Evolutionary conservation across 2,797 vertebrate genomes (phyloP), one percentile per base, ranked within the genome.

Genomic region (Nyctibius grandis): DNA sequence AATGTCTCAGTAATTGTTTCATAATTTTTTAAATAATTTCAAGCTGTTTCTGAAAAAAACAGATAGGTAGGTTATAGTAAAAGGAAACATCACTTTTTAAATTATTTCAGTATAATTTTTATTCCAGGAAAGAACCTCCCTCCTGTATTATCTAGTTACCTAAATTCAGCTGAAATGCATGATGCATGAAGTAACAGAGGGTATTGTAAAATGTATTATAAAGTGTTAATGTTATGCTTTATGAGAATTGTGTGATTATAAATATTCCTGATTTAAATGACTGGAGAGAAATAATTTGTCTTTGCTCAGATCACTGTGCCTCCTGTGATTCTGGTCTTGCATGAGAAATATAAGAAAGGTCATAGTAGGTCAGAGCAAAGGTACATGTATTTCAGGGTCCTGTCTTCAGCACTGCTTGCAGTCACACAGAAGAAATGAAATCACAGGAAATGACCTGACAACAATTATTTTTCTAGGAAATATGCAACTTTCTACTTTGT

Each of bases 141-240:
- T 31, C 22, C 78, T 48, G 7, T 21, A 12, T 54, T 72, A 34
- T 20, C 8, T 64, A 36, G 11, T 60, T 64, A 45, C 26, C 25
- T 59, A 61, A 64, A 81, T 74, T 56, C 57, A 80, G 15, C 44
- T 80, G 77, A 56, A 51, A 45, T 90, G 56, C 44, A 7, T 0
- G 3, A 29, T 36, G 29, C 11, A 4, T 1, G 23, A 64, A 51
- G 22, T 21, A 34, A n/a, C 0, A 9, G 19, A 47, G 15, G 7
- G 31, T 2, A 4, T 29, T 84, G 26, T 34, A 36, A 26, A 38
- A 22, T 11, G 21, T 44, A 10, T 13, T 60, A 2, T 4, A 28
- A 68, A 45, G 13, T 29, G 10, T 40, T 44, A 8, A 26, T 40
- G 10, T 12, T 28, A 10, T 3, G n/a, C 28, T 42, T 57, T 40